A percentile compares a stretch with the other conserved stretches of the same genome.
Evolutionary conservation across 2,113 vertebrate species (phyloP).

Genomic region (Cinclus cinclus): DNA sequence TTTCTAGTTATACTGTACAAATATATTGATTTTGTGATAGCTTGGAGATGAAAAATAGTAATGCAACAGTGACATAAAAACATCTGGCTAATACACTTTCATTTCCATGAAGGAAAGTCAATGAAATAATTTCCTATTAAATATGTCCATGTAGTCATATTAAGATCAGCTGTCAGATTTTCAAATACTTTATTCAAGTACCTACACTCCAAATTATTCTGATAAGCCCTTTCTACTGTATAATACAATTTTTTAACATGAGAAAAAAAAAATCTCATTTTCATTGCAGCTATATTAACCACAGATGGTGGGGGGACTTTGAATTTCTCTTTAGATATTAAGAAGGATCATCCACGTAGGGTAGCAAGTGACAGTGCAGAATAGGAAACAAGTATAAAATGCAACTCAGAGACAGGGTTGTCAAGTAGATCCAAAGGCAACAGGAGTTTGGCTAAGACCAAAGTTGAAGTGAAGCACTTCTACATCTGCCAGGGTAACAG

Average conservation of each 20-base stretch:
- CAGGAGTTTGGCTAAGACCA: rapidly evolving
- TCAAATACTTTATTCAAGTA: background rate
- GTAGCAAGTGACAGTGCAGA: background rate
- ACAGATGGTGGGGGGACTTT: background rate
- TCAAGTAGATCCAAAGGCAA: background rate
- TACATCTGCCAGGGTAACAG: background rate
- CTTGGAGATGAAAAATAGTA: background rate
- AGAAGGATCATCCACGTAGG: background rate
- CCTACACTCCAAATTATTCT: background rate
- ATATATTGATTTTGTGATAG: background rate
- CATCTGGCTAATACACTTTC: background rate
- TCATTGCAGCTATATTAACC: background rate
- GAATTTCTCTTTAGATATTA: background rate
- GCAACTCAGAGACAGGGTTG: background rate
- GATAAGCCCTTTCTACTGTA: background rate
- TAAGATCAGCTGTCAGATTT: background rate
- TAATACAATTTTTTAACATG: background rate
- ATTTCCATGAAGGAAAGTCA: background rate
- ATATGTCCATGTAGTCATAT: background rate
- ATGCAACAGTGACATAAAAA: background rate
- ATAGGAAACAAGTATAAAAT: background rate
- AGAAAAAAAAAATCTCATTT: background rate
- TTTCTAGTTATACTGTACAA: background rate
- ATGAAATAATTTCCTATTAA: background rate
- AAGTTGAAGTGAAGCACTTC: background rate